Evolutionary conservation across 1,140 invertebrate genomes (phyloP).

Genomic region (Megalopta genalis): DNA sequence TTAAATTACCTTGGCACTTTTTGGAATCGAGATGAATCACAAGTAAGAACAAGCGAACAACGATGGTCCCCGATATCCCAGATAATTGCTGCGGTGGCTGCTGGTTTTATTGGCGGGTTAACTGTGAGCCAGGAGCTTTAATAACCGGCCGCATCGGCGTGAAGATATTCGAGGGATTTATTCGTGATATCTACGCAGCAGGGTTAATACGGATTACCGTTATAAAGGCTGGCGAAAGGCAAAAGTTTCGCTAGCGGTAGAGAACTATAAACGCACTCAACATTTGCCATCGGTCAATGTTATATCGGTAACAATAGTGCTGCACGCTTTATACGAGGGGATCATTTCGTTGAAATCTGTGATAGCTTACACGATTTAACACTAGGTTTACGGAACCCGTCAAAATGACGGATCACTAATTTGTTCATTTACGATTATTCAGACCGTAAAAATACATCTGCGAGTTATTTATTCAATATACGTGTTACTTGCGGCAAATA

Average conservation of each 20-base stretch:
- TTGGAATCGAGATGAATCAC: background rate
- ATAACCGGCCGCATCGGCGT: constrained; percentile 51
- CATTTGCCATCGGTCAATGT: no score
- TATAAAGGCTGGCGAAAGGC: constrained; percentile 17
- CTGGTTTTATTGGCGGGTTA: constrained; percentile 58
- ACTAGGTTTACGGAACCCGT: no score
- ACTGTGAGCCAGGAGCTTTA: constrained; percentile 58
- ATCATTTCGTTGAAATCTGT: no score
- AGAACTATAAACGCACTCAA: no score
- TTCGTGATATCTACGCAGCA: constrained; percentile 23
- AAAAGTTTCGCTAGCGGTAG: background rate
- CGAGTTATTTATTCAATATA: no score
- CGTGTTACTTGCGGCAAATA: no score
- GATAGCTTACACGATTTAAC: no score
- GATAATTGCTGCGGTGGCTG: constrained; percentile 43
- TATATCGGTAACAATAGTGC: no score
- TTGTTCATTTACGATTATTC: no score
- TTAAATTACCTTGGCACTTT: constrained; percentile 9
- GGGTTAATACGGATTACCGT: constrained; percentile 48
- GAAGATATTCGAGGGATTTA: constrained; percentile 57
- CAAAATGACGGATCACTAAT: no score
- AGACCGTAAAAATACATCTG: no score
- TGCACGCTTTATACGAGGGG: no score
- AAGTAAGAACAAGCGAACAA: constrained; percentile 31
- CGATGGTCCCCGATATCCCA: constrained; percentile 2